Conservation (phyloP, 2,113 vertebrate species). For the Indicator indicator region DNA sequence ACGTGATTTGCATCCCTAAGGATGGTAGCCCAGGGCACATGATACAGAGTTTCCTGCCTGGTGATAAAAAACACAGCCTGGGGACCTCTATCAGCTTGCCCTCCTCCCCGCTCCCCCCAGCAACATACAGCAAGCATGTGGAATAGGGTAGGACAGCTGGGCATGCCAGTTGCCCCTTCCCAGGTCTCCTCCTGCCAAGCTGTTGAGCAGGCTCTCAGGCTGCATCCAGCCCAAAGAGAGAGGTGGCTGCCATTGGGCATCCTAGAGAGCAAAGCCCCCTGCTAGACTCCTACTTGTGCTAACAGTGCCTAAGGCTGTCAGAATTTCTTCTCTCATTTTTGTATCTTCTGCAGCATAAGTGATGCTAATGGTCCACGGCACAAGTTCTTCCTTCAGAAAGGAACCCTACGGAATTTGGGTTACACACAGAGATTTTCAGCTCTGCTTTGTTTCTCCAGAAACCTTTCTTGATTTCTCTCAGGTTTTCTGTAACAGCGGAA, state of each 20-base stretch:
- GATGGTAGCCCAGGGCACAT: rapidly evolving
- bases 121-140: neutral
- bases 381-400: neutral
- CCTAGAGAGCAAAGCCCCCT: neutral
- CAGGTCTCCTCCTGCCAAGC: neutral
- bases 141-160: neutral
- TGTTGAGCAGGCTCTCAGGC: neutral
- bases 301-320: neutral
- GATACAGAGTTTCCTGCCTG: rapidly evolving
- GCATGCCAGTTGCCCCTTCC: neutral
- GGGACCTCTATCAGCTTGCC: neutral
- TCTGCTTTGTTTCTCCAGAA: neutral
- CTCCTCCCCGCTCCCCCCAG: neutral
- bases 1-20: neutral
- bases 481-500: neutral
- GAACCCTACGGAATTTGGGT: neutral
- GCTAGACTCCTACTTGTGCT: neutral
- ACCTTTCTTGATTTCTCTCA: neutral
- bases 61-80: neutral
- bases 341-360: neutral
- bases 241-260: neutral
- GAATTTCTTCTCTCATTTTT: neutral
- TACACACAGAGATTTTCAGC: neutral
- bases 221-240: neutral
- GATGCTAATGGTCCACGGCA: neutral